phyloP scores from a whole-genome alignment of 2,113 vertebrate genomes.

The Numenius arquata region DNA sequence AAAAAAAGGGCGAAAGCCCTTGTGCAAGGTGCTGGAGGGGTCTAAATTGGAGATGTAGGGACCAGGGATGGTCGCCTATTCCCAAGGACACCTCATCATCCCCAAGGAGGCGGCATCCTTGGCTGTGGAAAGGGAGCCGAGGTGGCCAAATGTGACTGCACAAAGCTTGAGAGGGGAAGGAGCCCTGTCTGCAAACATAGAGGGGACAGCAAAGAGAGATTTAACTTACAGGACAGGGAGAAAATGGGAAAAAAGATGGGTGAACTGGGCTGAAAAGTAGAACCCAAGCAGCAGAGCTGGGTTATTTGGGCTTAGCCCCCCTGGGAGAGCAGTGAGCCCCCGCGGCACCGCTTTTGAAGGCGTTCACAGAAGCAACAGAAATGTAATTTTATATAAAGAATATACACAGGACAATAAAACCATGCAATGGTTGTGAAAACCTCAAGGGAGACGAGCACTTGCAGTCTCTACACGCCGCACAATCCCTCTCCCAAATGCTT shows the following conservation, averaged over 20 bases:
- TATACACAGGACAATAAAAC: not conserved
- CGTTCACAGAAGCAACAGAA: not conserved
- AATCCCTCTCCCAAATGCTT: not conserved
- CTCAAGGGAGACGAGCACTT: not conserved
- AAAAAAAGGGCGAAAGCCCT: not conserved
- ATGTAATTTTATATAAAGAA: not conserved
- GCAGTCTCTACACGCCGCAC: not conserved
- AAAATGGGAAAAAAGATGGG: not conserved
- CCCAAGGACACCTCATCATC: not conserved
- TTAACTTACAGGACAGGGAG: not conserved
- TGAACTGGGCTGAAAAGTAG: not conserved
- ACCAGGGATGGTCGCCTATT: not conserved
- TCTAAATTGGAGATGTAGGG: not conserved
- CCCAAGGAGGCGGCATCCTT: rapidly evolving
- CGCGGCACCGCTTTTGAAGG: rapidly evolving
- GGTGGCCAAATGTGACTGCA: not conserved
- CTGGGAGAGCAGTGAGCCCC: not conserved
- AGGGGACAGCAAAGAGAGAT: not conserved
- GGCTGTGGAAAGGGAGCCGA: not conserved
- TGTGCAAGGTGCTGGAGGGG: not conserved
- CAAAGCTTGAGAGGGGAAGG: not conserved
- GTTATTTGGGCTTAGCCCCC: not conserved
- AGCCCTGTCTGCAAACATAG: not conserved
- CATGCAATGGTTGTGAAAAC: not conserved
- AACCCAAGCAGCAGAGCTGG: not conserved